Base-by-base conservation (phyloP, 30 jellyfish, hydroid and myxozoan species). In the Pelagia noctiluca region DNA sequence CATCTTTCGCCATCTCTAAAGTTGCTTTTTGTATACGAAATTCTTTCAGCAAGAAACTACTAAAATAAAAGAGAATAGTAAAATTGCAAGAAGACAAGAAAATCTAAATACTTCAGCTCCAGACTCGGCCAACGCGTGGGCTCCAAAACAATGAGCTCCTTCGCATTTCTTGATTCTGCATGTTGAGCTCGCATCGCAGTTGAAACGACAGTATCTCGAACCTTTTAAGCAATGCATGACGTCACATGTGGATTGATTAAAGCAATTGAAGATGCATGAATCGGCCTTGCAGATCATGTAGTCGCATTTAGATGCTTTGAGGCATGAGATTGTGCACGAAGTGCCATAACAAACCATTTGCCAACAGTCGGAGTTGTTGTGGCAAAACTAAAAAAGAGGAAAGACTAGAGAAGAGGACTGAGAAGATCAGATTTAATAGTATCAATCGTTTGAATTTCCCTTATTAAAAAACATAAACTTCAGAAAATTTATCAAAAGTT, bases 321-420 rank as follows among this genome's bases (percentile, higher is more conserved):
- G 46, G 52, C 90, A 80, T 26, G 71, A 46, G 47, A 80, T 24
- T n/a, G 69, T 80, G 84, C 90, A 80, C 71, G 65, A 65, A 46
- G 90, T 23, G 31, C 90, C 90, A 69, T 46, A 65, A 35, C 90
- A 80, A 19, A 65, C 32, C 90, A 80, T 80, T 53, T 65, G 83
- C 90, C 90, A 80, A 53, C 90, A 80, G 10, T 62, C 90, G 3
- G 90, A 80, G 46, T 75, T 69, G 36, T 66, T 80, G 84, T 65
- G 53, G 38, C 90, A 80, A 0, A 57, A 60, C 90, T 52, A 52
- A 3, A 52, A 42, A 8, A 42, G 57, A 42, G n/a, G n/a, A n/a
- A n/a, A n/a, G n/a, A n/a, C n/a, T n/a, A n/a, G n/a, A n/a, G n/a
- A n/a, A n/a, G n/a, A n/a, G n/a, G n/a, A n/a, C n/a, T n/a, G n/a